A percentile compares a stretch with the other conserved stretches of the same genome.
These are phyloP conservation scores for Lycia hirtaria DNA, from an alignment of 2,888 invertebrate genomes.

Conservation along the genomic window DNA sequence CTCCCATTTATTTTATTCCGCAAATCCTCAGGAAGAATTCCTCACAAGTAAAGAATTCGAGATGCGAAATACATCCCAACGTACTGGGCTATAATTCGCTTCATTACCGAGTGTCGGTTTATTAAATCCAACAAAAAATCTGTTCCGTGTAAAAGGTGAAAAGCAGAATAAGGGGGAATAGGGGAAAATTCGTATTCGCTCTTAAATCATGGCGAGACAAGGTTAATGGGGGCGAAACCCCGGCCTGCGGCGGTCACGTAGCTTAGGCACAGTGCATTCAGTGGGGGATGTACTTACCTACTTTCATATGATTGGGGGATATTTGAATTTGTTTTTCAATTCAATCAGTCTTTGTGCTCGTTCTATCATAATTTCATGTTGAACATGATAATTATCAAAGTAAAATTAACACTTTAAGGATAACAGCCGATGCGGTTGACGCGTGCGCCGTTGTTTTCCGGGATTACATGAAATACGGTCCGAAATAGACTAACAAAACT, in stretches of 20 bases:
- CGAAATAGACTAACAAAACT: too few species aligned
- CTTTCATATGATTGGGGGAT: background rate
- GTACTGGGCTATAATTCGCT: slow-evolving; percentile 58
- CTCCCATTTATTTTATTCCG: slow-evolving; percentile 22
- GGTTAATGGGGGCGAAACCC: slow-evolving; percentile 81
- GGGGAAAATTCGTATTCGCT: slow-evolving; percentile 73
- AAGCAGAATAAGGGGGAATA: slow-evolving; percentile 56
- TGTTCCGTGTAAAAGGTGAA: slow-evolving; percentile 67
- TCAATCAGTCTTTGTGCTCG: too few species aligned
- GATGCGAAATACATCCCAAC: slow-evolving; percentile 39
- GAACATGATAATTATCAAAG: too few species aligned
- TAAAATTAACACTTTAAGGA: too few species aligned
- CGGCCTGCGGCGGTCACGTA: slow-evolving; percentile 77
- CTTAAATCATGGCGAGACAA: slow-evolving; percentile 81
- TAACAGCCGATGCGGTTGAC: too few species aligned
- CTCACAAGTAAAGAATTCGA: slow-evolving; percentile 34
- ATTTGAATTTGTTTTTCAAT: too few species aligned
- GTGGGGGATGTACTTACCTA: background rate
- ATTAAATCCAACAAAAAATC: slow-evolving; percentile 72
- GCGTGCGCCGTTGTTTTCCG: too few species aligned
- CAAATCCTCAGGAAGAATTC: slow-evolving; percentile 26
- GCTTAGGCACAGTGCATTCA: slow-evolving; percentile 51
- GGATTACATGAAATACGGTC: too few species aligned
- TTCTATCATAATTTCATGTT: too few species aligned
- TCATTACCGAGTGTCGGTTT: slow-evolving; percentile 68